Evolutionary conservation across 2,888 invertebrate species (phyloP), one percentile per base, ranked within the genome.

Genomic region (Junonia oenone): DNA sequence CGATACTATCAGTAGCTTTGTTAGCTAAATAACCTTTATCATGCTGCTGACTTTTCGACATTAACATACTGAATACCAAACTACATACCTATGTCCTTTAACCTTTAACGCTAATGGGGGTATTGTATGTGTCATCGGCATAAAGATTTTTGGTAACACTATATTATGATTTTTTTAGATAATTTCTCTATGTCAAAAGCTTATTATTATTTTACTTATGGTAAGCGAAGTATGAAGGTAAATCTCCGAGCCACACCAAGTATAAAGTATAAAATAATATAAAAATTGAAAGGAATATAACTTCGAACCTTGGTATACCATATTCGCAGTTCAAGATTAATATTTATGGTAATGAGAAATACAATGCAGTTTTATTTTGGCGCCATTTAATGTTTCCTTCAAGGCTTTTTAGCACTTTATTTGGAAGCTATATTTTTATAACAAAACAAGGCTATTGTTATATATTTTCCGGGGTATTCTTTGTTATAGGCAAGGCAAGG

Each of bases 281-380:
- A 22, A 37, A 50, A 29, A 29, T 50, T 22, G 51, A 51, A 51
- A 51, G 40, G 40, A 15, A 15, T 26, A 47, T n/a, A 48, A 22
- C 31, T 46, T 38, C 5, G 15, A 33, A 33, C 53, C 53, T 53
- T 53, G 53, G 14, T 31, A 22, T 38, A 11, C 53, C 53, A 29
- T 53, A 38, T 22, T 40, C 27, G 35, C 5, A 26, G 31, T 47
- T 53, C 53, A 47, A 47, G 53, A 40, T 45, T 31, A 54, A 48
- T 33, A 54, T 43, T 40, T 48, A 54, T 54, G 48, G 53, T 54
- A 54, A 54, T 48, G 53, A 22, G 38, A 37, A 48, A 6, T 3
- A 35, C 14, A 15, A 33, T 26, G 47, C 45, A 29, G 22, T 54
- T 37, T 54, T 40, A 48, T 48, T 54, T 53, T 29, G 47, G 46